Base-by-base conservation (phyloP, 2,797 vertebrate genomes). In the Pangasius larnaudii region DNA sequence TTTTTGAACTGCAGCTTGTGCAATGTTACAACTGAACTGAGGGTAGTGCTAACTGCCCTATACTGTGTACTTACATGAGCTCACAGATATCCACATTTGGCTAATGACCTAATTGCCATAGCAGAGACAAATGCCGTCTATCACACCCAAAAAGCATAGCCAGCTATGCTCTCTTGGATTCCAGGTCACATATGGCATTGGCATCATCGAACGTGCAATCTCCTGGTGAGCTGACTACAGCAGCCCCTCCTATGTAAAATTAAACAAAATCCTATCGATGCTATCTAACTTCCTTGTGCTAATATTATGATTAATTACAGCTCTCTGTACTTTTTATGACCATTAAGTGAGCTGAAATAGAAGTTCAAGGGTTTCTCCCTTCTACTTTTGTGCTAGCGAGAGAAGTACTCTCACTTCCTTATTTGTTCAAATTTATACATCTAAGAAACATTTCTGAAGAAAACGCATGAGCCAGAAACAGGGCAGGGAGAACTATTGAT, bases 131-230 rank as follows among this genome's bases (percentile, higher is more conserved):
- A 79, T 56, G n/a, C 7, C 18, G 33, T 56, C 51, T 18, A 18
- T 36, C 18, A 33, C 30, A 79, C 18, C 77, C 77, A 33, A 53
- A 56, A 36, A 56, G 16, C n/a, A 33, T 56, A 56, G 51, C 51
- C 30, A 56, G 10, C 77, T 56, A 49, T 75, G 5, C 24, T 6
- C 42, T 6, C 4, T 75, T 27, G 39, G 42, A 27, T 75, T 49
- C 13, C 24, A 22, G 18, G 51, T 79, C 77, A 79, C 77, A 79
- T 30, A 56, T 79, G 77, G 51, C 77, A 79, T 56, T 79, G 30
- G n/a, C 77, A 79, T 33, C 3, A 27, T 39, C n/a, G 8, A 11
- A 9, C 14, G n/a, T 51, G 27, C 24, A 30, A 77, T 77, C 46
- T 77, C 30, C n/a, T 36, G 18, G 51, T 53, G 75, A 77, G n/a